These are phyloP conservation scores for Phrixothrix hirtus DNA, from an alignment of 2,888 invertebrate species.

Conservation along the genomic window DNA sequence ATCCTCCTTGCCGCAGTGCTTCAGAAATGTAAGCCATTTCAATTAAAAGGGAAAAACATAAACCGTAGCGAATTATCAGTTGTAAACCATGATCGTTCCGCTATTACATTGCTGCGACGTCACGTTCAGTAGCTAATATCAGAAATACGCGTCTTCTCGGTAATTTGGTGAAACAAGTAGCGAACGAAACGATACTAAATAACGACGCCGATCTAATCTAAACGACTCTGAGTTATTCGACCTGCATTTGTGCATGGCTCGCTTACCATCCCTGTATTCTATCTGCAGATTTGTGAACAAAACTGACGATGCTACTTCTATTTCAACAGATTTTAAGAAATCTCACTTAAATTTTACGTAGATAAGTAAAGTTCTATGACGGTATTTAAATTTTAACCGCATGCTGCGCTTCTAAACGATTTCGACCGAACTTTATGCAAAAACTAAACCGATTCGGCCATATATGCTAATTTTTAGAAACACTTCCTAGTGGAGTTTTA, in stretches of 20 bases:
- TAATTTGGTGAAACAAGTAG: constrained; percentile 55
- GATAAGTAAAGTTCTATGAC: too few species aligned
- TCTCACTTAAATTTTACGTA: background rate
- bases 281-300: constrained; percentile 26
- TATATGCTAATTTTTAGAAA: too few species aligned
- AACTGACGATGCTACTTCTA: constrained; percentile 15
- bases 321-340: background rate
- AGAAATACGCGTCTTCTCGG: constrained; percentile 48
- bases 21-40: too few species aligned
- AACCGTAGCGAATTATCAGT: too few species aligned
- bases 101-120: constrained; percentile 45
- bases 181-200: constrained; percentile 49
- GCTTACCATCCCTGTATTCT: constrained; percentile 31
- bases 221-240: constrained; percentile 53
- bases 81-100: constrained; percentile 44
- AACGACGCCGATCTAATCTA: constrained; percentile 51
- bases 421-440: too few species aligned
- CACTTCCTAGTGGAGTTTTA: too few species aligned
- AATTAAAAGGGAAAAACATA: too few species aligned
- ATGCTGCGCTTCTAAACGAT: too few species aligned
- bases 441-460: too few species aligned
- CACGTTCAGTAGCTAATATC: constrained; percentile 50
- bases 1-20: too few species aligned
- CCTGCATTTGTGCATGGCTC: constrained; percentile 47
- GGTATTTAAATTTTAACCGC: too few species aligned